A percentile compares a stretch with the other conserved stretches of the same genome.
Conservation (phyloP, 92 coral and sea anemone species). For the Phymanthus crucifer region DNA sequence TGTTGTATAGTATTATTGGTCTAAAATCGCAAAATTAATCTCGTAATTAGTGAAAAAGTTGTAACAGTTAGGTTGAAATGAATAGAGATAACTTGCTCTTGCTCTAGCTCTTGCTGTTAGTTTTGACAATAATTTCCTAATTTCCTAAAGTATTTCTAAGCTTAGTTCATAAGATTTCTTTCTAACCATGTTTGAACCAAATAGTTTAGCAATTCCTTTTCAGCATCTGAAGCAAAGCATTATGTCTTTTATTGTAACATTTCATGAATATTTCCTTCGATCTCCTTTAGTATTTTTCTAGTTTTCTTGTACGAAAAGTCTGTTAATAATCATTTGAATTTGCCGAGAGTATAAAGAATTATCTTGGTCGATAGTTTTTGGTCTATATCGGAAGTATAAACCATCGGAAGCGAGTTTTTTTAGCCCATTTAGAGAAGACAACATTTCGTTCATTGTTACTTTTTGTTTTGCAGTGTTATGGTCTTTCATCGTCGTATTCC, state of each 20-base stretch:
- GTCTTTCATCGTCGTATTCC: background rate
- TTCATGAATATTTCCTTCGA: background rate
- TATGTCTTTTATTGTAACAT: background rate
- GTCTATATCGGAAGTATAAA: background rate
- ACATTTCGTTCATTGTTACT: background rate
- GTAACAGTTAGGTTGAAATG: too few relatives aligned
- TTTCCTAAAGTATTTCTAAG: background rate
- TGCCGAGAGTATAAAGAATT: background rate
- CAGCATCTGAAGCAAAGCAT: background rate
- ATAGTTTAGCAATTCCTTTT: background rate
- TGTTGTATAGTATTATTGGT: too few relatives aligned
- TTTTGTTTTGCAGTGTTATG: background rate
- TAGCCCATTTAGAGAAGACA: background rate
- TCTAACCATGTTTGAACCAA: background rate
- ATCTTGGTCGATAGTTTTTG: background rate
- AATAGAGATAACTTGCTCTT: too few relatives aligned
- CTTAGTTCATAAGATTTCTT: background rate
- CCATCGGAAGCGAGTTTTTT: slow-evolving; percentile 10
- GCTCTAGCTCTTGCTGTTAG: too few relatives aligned
- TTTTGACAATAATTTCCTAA: too few relatives aligned
- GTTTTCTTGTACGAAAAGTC: background rate
- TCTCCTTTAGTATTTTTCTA: background rate
- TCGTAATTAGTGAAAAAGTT: too few relatives aligned
- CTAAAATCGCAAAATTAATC: too few relatives aligned
- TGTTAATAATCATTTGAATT: background rate